phyloP scores from a whole-genome alignment of 2,888 invertebrate genomes.

The Tribolium freemani region DNA sequence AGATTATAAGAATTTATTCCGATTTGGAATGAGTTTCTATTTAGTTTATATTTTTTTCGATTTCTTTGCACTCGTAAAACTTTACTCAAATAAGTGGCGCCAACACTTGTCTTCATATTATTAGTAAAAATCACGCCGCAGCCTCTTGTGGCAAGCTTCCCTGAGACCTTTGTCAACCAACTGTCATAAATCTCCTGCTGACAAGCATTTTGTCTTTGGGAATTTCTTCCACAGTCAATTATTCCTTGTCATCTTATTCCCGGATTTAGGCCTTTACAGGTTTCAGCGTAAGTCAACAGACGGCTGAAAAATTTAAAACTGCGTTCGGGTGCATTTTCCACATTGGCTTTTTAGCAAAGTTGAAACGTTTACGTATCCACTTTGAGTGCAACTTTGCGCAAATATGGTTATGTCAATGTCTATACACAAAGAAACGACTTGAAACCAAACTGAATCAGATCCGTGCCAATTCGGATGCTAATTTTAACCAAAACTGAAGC shows the following conservation, averaged over 20 bases:
- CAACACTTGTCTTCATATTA: background rate
- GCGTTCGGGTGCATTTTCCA: background rate
- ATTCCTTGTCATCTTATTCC: conserved; percentile 11
- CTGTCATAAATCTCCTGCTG: conserved; percentile 14
- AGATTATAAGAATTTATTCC: too few relatives aligned
- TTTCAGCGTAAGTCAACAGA: background rate
- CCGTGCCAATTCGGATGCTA: background rate
- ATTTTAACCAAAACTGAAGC: background rate
- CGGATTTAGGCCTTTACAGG: conserved; percentile 1
- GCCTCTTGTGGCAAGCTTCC: background rate
- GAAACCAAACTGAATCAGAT: background rate
- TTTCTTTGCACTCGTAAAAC: background rate
- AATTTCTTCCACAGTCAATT: conserved; percentile 14
- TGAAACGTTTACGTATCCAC: background rate
- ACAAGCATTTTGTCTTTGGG: conserved; percentile 21
- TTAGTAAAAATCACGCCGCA: background rate
- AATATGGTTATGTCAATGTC: background rate
- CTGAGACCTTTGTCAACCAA: conserved; percentile 7
- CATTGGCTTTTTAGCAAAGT: background rate
- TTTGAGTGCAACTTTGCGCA: background rate
- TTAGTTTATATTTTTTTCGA: too few relatives aligned
- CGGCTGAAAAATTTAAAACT: background rate
- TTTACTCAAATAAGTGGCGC: background rate
- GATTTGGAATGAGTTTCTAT: too few relatives aligned
- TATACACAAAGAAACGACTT: background rate